Evolutionary conservation across 2,888 invertebrate genomes (phyloP).

Genomic region (Tillus elongatus): DNA sequence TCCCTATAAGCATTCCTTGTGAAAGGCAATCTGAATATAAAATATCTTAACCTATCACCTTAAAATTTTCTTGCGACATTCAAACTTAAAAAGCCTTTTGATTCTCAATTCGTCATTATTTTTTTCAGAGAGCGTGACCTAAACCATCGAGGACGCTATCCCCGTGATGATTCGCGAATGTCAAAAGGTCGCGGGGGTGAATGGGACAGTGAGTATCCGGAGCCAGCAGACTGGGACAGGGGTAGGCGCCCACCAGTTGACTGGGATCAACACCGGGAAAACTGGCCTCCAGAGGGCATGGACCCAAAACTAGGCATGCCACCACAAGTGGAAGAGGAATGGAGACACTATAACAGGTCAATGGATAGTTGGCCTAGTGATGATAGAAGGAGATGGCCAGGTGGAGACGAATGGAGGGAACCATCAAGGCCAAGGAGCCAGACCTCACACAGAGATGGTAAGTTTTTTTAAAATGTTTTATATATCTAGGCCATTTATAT

Average conservation of each 20-base stretch:
- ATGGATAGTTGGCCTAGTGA: constrained; percentile 43
- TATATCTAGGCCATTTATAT: too few relatives aligned
- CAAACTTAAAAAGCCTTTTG: too few relatives aligned
- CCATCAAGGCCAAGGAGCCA: constrained; percentile 43
- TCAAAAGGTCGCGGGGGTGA: constrained; percentile 32
- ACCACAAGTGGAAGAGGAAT: constrained; percentile 35
- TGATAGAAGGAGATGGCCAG: constrained; percentile 46
- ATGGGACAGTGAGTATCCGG: constrained; percentile 35
- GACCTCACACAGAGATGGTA: constrained; percentile 31
- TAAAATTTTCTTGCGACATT: too few relatives aligned
- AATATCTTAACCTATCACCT: too few relatives aligned
- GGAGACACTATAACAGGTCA: constrained; percentile 34
- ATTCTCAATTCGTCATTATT: too few relatives aligned
- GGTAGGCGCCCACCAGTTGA: constrained; percentile 40
- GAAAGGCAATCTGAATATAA: too few relatives aligned
- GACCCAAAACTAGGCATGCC: constrained; percentile 28
- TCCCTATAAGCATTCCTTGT: too few relatives aligned
- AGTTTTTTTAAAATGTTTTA: constrained; percentile 8
- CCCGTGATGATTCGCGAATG: constrained; percentile 29
- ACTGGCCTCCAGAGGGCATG: constrained; percentile 34
- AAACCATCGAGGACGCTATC: constrained; percentile 33
- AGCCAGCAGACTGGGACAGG: constrained; percentile 43
- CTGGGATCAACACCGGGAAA: constrained; percentile 34
- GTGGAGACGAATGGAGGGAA: constrained; percentile 28
- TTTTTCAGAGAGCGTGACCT: constrained; percentile 26